These are phyloP conservation scores for Liasis olivaceus DNA, from an alignment of 2,797 vertebrate species.

Conservation along the genomic window DNA sequence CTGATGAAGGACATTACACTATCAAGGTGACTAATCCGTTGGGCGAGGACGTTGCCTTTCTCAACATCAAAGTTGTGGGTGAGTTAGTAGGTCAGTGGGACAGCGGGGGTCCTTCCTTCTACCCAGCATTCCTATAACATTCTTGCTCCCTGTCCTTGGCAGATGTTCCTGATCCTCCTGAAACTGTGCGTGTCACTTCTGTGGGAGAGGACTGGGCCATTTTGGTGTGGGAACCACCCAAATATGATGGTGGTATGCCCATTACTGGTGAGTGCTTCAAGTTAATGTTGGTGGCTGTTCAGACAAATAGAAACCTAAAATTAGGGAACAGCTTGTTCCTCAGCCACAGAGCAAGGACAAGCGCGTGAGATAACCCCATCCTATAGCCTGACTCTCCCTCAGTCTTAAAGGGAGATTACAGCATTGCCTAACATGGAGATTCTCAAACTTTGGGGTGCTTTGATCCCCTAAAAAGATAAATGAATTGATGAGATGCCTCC, in stretches of 20 bases:
- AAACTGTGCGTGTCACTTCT: slow-evolving; percentile 80
- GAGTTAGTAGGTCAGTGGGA: slow-evolving; percentile 46
- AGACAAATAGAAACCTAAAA: neutral
- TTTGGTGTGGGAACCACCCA: slow-evolving; percentile 84
- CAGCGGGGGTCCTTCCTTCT: neutral
- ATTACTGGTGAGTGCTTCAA: slow-evolving; percentile 78
- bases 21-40: slow-evolving; percentile 84
- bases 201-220: slow-evolving; percentile 85
- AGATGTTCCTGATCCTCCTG: slow-evolving; percentile 89
- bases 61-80: slow-evolving; percentile 87
- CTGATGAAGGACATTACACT: slow-evolving; percentile 81
- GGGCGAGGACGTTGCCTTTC: slow-evolving; percentile 82
- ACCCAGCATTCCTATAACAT: neutral
- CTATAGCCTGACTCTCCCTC: neutral
- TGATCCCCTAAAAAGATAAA: neutral
- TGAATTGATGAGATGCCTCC: neutral
- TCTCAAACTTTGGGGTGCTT: neutral
- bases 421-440: neutral
- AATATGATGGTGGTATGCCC: slow-evolving; percentile 83
- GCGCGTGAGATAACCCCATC: neutral
- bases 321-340: neutral
- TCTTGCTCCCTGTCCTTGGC: neutral
- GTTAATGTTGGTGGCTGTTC: neutral
- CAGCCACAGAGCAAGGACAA: neutral
- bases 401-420: neutral